Percentiles rank a stretch among this genome's conserved stretches.
These are phyloP conservation scores for Craseonycteris thonglongyai DNA, from an alignment of 2,113 vertebrate genomes.

Conservation along the genomic window DNA sequence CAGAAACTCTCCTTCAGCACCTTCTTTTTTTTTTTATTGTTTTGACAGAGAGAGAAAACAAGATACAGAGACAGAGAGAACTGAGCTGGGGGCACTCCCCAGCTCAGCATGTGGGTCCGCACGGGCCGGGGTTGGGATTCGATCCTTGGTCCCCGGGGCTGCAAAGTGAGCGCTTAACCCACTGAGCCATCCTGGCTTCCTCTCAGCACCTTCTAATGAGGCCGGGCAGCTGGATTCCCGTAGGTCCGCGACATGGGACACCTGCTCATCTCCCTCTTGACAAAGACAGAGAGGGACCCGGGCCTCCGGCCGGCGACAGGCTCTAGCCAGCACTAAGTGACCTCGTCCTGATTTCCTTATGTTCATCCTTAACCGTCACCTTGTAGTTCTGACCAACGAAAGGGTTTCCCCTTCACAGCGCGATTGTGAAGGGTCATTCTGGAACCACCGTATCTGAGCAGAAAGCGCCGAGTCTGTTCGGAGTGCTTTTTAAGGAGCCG, in stretches of 20 bases:
- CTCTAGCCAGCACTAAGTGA: too few relatives aligned
- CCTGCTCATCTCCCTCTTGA: background rate
- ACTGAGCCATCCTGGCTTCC: too few relatives aligned
- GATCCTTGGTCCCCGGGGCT: too few relatives aligned
- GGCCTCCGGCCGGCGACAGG: rapidly evolving
- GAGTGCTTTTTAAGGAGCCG: background rate
- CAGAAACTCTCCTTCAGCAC: too few relatives aligned
- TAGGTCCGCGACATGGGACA: background rate
- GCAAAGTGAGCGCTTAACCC: too few relatives aligned
- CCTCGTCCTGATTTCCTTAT: background rate
- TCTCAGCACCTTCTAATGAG: background rate
- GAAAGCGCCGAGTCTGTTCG: background rate
- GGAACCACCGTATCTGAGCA: background rate
- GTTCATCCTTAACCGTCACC: background rate
- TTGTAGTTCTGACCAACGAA: background rate
- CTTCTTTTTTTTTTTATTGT: too few relatives aligned
- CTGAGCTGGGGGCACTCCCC: too few relatives aligned
- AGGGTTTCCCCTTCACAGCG: background rate
- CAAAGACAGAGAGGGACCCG: background rate
- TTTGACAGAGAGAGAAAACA: too few relatives aligned
- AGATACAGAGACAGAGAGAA: too few relatives aligned
- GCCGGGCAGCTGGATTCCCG: rapidly evolving
- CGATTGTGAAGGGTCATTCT: background rate
- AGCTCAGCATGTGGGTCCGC: too few relatives aligned
- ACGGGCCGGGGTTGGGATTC: too few relatives aligned